A percentile compares a stretch with the other conserved stretches of the same genome.
phyloP scores from a whole-genome alignment of 1,140 invertebrate genomes.

The Temnothorax nylanderi region DNA sequence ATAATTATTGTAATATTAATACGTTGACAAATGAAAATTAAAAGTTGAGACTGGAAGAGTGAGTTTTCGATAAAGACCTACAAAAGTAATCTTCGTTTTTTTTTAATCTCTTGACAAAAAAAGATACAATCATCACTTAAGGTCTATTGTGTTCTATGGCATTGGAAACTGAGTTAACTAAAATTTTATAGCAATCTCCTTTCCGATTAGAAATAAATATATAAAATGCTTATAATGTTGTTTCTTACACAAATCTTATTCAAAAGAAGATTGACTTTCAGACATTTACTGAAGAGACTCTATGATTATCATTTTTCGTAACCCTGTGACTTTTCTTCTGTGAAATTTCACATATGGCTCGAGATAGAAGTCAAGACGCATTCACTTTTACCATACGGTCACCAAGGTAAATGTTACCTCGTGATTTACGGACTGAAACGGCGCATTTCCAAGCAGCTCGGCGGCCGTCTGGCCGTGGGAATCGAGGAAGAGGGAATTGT shows the following conservation, averaged over 20 bases:
- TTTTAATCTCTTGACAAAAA: neutral
- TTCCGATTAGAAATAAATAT: neutral
- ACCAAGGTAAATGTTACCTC: slow-evolving; percentile 50
- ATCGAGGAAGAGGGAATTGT: slow-evolving; percentile 63
- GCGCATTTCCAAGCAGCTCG: slow-evolving; percentile 66
- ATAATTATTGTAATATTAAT: slow-evolving; percentile 14
- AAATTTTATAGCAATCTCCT: neutral
- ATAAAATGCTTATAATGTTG: neutral
- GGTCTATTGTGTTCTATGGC: neutral
- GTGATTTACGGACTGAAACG: slow-evolving; percentile 64
- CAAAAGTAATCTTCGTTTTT: neutral
- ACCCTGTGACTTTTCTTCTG: slow-evolving; percentile 9
- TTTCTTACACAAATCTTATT: neutral
- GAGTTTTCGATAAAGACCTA: neutral
- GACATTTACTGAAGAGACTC: neutral
- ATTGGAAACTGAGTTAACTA: neutral
- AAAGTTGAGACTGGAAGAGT: neutral
- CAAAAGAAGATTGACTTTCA: neutral
- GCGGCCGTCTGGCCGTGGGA: slow-evolving; percentile 72
- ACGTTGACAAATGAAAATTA: neutral
- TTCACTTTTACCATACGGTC: slow-evolving; percentile 73
- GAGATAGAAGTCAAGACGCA: slow-evolving; percentile 4
- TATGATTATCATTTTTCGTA: neutral
- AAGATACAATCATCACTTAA: neutral
- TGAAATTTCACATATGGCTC: slow-evolving; percentile 15